phyloP scores from a whole-genome alignment of 2,888 invertebrate genomes.

The Elaeidobius kamerunicus region DNA sequence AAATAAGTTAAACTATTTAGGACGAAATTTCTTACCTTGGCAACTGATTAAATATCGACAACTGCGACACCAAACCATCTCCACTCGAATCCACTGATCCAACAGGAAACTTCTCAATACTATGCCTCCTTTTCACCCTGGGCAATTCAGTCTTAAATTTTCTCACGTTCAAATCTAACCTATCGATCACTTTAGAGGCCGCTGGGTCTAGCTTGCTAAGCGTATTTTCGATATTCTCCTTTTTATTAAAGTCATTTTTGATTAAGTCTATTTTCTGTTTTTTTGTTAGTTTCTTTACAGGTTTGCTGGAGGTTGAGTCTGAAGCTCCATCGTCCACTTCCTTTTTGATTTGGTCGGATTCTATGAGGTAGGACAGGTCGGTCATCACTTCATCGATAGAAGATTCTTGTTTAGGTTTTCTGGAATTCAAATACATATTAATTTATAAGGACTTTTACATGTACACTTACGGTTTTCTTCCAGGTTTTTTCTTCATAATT shows the following conservation, averaged over 20 bases:
- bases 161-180: conserved; percentile 47
- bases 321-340: conserved; percentile 38
- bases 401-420: conserved; percentile 34
- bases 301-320: conserved; percentile 39
- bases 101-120: conserved; percentile 48
- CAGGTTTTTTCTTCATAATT: no score
- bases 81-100: conserved; percentile 34
- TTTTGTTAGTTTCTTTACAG: conserved; percentile 39
- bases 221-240: conserved; percentile 45
- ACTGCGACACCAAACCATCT: conserved; percentile 20
- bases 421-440: conserved; percentile 13
- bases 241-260: conserved; percentile 42
- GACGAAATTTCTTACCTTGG: conserved; percentile 22
- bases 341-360: conserved; percentile 41
- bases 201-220: conserved; percentile 43
- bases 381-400: conserved; percentile 48
- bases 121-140: conserved; percentile 44
- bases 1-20: no score
- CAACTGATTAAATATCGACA: conserved; percentile 39
- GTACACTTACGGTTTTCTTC: conserved; percentile 19
- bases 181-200: conserved; percentile 47
- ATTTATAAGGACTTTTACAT: background rate
- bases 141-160: conserved; percentile 40
- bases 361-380: conserved; percentile 42
- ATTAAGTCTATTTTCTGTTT: conserved; percentile 37